phyloP scores from a whole-genome alignment of 2,888 invertebrate genomes.

The Cylloceria caligata region DNA sequence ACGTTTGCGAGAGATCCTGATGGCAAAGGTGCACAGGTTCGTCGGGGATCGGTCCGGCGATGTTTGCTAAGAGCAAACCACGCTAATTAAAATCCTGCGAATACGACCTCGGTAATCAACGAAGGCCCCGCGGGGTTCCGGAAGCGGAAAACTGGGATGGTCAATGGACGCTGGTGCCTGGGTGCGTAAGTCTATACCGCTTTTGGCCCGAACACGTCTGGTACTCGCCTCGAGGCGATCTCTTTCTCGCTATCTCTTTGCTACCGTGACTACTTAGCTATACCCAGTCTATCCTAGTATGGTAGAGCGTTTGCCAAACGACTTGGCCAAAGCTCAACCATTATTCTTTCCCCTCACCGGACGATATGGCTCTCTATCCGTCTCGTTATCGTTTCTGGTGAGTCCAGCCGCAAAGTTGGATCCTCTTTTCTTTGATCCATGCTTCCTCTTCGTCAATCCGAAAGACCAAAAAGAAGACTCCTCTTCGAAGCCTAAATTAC shows the following conservation, averaged over 20 bases:
- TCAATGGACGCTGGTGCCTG: conserved; percentile 75
- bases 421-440: conserved; percentile 35
- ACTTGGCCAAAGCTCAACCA: conserved; percentile 18
- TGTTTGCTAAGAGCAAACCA: conserved; percentile 83
- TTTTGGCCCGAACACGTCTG: conserved; percentile 53
- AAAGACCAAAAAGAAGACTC: not conserved
- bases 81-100: conserved; percentile 83
- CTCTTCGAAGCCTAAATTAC: conserved; percentile 1
- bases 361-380: conserved; percentile 46
- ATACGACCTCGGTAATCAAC: conserved; percentile 80
- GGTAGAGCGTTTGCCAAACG: conserved; percentile 39
- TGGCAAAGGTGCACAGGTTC: conserved; percentile 64
- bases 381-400: conserved; percentile 51
- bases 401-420: conserved; percentile 39
- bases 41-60: conserved; percentile 73
- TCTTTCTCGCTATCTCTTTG: conserved; percentile 46
- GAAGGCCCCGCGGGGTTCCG: conserved; percentile 71
- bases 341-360: conserved; percentile 42
- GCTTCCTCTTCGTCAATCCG: not conserved
- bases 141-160: conserved; percentile 78
- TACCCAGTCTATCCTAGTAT: conserved; percentile 12
- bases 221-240: conserved; percentile 58
- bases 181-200: conserved; percentile 66
- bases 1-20: conserved; percentile 32
- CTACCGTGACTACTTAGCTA: conserved; percentile 19